These are phyloP conservation scores for Zoanthus gigantus DNA, from an alignment of 92 coral and sea anemone genomes.

Conservation along the genomic window DNA sequence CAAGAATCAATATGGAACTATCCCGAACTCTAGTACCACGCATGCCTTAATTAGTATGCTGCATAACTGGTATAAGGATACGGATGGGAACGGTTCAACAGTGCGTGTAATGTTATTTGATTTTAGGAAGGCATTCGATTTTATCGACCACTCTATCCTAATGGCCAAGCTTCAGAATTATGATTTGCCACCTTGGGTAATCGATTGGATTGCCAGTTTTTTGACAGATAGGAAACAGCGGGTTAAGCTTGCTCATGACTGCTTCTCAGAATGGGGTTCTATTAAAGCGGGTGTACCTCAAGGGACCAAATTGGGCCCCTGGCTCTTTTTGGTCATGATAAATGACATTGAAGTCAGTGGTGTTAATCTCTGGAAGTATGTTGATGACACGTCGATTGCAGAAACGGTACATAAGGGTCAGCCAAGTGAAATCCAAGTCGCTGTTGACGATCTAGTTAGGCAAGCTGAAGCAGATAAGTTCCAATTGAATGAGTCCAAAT, in stretches of 20 bases:
- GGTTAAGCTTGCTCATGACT: slow-evolving; percentile 53
- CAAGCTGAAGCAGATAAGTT: too few species aligned
- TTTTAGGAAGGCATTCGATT: too few species aligned
- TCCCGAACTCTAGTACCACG: slow-evolving; percentile 38
- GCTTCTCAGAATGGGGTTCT: slow-evolving; percentile 57
- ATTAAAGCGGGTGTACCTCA: too few species aligned
- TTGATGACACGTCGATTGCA: slow-evolving; percentile 52
- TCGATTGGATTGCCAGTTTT: slow-evolving; percentile 56
- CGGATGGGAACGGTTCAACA: slow-evolving; percentile 30
- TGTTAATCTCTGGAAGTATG: slow-evolving; percentile 12
- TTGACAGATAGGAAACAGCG: slow-evolving; percentile 57
- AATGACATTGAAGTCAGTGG: slow-evolving; percentile 35
- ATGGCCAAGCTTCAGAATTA: slow-evolving; percentile 9
- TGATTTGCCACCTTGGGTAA: slow-evolving; percentile 47
- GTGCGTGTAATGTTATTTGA: too few species aligned
- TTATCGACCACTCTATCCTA: slow-evolving; percentile 5
- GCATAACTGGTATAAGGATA: neutral
- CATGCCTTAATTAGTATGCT: slow-evolving; percentile 38
- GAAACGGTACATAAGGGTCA: too few species aligned
- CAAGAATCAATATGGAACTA: slow-evolving; percentile 40
- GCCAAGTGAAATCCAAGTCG: too few species aligned
- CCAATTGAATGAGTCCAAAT: too few species aligned
- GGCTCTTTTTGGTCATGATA: too few species aligned
- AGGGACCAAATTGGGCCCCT: too few species aligned
- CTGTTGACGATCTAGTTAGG: too few species aligned